A percentile compares a stretch with the other conserved stretches of the same genome.
phyloP scores from a whole-genome alignment of 2,797 vertebrate species.

The Euphonia xanthogaster region DNA sequence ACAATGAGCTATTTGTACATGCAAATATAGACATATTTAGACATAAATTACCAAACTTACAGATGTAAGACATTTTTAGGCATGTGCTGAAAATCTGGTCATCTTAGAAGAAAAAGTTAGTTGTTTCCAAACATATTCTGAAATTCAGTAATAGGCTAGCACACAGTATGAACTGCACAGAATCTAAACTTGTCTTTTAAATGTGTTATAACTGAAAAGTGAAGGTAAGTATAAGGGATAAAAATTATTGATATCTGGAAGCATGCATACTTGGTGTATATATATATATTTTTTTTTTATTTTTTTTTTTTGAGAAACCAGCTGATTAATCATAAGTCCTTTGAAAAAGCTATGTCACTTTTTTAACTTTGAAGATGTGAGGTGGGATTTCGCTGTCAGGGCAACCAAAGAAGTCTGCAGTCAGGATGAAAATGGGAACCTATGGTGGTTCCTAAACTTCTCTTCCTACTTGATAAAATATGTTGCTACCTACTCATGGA shows the following conservation, averaged over 20 bases:
- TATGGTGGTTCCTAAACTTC: background rate
- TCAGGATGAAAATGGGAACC: background rate
- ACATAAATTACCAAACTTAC: background rate
- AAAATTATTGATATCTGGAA: background rate
- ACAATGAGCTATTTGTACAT: background rate
- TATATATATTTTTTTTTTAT: no score
- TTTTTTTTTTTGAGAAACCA: background rate
- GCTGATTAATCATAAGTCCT: background rate
- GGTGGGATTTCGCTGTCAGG: background rate
- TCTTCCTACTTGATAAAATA: background rate
- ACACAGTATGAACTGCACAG: background rate
- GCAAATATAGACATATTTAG: background rate
- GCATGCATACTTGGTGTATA: background rate
- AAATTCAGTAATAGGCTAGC: background rate
- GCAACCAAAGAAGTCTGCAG: background rate
- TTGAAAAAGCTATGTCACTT: background rate
- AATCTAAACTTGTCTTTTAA: background rate
- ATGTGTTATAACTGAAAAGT: background rate
- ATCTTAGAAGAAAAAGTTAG: background rate
- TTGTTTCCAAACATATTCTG: background rate
- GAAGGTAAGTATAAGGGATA: background rate
- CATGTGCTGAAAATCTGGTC: background rate
- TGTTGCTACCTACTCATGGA: background rate
- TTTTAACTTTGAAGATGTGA: background rate
- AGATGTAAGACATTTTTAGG: background rate